These are phyloP conservation scores for Notothenia coriiceps DNA, from an alignment of 2,113 vertebrate species.

Conservation along the genomic window DNA sequence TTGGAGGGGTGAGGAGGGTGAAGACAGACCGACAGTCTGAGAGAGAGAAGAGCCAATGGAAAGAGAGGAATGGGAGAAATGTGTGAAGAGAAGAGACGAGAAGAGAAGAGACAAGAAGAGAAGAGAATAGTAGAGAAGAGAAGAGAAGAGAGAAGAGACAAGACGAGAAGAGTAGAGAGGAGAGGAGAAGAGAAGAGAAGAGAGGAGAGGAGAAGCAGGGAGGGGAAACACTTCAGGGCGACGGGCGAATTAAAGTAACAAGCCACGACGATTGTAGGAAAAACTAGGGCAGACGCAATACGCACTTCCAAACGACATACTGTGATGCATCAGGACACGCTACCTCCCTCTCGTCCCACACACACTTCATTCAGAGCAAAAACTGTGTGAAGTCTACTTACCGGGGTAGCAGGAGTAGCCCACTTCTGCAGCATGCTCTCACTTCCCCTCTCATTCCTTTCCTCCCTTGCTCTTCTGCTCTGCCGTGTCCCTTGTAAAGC, in stretches of 20 bases:
- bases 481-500: constrained; percentile 57
- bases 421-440: constrained; percentile 71
- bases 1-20: background rate
- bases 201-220: constrained; percentile 8
- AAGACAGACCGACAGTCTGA: constrained; percentile 20
- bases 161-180: background rate
- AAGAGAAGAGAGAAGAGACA: background rate
- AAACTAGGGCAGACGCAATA: constrained; percentile 72
- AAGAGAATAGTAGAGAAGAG: background rate
- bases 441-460: constrained; percentile 54
- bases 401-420: constrained; percentile 72
- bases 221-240: constrained; percentile 7
- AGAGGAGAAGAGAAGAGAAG: constrained; percentile 8
- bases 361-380: constrained; percentile 61
- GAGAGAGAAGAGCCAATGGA: constrained; percentile 1
- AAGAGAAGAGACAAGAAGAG: background rate
- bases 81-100: constrained; percentile 11
- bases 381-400: constrained; percentile 77
- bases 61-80: constrained; percentile 40
- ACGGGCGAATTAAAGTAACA: constrained; percentile 36
- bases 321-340: constrained; percentile 52
- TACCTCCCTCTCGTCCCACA: constrained; percentile 18
- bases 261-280: constrained; percentile 42
- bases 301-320: constrained; percentile 62
- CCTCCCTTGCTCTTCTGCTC: constrained; percentile 45